Conservation (phyloP, 2,888 invertebrate species). For the Lamellibrachia satsuma region DNA sequence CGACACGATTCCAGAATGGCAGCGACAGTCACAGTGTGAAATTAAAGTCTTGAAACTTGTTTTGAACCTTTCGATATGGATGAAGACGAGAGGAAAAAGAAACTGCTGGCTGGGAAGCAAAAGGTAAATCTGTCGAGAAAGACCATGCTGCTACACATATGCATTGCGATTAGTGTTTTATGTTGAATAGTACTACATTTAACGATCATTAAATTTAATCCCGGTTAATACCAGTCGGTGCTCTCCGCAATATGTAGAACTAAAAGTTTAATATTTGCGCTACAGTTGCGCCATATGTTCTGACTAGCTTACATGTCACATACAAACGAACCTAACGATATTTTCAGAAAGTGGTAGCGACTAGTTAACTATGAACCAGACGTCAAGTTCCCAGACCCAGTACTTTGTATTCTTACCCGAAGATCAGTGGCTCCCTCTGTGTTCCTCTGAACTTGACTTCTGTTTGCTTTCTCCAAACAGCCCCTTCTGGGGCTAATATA, state of each 20-base stretch:
- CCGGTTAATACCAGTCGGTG: background rate
- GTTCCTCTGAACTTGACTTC: no score
- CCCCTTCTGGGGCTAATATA: no score
- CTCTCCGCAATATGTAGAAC: background rate
- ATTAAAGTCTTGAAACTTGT: background rate
- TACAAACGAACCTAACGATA: background rate
- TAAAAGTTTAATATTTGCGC: background rate
- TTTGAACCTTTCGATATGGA: slow-evolving; percentile 32
- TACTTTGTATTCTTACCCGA: no score
- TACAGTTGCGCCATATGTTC: background rate
- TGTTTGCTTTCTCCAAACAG: no score
- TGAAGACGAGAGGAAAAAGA: slow-evolving; percentile 33
- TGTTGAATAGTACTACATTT: background rate
- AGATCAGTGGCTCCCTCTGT: no score
- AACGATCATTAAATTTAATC: background rate
- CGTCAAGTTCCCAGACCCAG: background rate
- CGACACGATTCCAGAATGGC: slow-evolving; percentile 17
- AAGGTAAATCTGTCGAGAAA: slow-evolving; percentile 28
- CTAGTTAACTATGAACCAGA: background rate
- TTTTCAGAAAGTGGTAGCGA: background rate
- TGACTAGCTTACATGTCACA: background rate
- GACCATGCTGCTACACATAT: background rate
- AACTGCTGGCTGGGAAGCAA: slow-evolving; percentile 36
- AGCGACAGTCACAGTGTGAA: background rate
- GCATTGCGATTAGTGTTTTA: background rate